Evolutionary conservation across 2,113 vertebrate species (phyloP).

Genomic region (Paraplagusia blochii): DNA sequence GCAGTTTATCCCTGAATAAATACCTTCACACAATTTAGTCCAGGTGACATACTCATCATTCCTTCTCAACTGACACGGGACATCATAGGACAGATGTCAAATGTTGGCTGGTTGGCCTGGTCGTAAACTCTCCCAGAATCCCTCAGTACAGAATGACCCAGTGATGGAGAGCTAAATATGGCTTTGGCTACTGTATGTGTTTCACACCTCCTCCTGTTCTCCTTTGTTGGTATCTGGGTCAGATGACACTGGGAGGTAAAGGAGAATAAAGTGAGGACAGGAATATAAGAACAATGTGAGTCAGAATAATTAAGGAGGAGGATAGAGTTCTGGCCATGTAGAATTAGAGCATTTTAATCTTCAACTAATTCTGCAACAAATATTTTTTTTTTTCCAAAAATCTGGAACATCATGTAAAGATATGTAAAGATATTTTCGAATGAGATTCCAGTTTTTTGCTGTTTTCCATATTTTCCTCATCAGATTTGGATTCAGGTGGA

Average conservation of each 20-base stretch:
- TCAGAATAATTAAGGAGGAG: not conserved
- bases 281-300: constrained; percentile 4
- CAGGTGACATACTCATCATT: not conserved
- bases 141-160: constrained; percentile 31
- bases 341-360: too few relatives aligned
- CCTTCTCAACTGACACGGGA: not conserved
- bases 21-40: not conserved
- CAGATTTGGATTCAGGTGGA: too few relatives aligned
- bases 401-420: too few relatives aligned
- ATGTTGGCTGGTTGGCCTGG: constrained; percentile 1
- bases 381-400: too few relatives aligned
- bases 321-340: not conserved
- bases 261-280: not conserved
- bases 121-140: constrained; percentile 27
- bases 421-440: too few relatives aligned
- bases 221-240: constrained; percentile 65
- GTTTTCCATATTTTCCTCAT: too few relatives aligned
- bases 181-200: not conserved
- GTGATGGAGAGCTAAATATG: constrained; percentile 51
- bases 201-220: constrained; percentile 10
- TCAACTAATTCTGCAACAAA: too few relatives aligned
- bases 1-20: too few relatives aligned
- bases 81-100: constrained; percentile 9
- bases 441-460: too few relatives aligned
- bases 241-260: constrained; percentile 30